These are phyloP conservation scores for Electrona antarctica DNA, from an alignment of 2,113 vertebrate species.

Conservation along the genomic window DNA sequence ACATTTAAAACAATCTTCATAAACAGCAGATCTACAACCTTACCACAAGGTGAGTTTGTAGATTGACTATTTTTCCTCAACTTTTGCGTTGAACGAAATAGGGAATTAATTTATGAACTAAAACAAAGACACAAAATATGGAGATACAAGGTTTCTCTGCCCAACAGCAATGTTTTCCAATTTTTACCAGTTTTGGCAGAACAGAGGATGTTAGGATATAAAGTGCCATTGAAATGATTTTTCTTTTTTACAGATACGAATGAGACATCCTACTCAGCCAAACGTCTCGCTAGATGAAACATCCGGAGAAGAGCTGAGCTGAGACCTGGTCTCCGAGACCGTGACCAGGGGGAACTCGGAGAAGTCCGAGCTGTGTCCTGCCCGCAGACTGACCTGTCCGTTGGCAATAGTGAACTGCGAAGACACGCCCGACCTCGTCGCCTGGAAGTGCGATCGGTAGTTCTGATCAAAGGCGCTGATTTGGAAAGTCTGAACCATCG, in stretches of 20 bases:
- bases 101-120: too few relatives aligned
- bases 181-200: conserved; percentile 79
- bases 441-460: conserved; percentile 93
- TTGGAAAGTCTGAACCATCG: conserved; percentile 94
- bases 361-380: conserved; percentile 92
- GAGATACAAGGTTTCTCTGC: too few relatives aligned
- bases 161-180: too few relatives aligned
- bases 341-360: conserved; percentile 95
- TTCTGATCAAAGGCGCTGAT: conserved; percentile 96
- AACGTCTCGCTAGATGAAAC: conserved; percentile 95
- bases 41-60: too few relatives aligned
- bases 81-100: too few relatives aligned
- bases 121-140: too few relatives aligned
- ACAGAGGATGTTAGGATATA: conserved; percentile 86
- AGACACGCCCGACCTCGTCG: conserved; percentile 87
- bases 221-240: conserved; percentile 86
- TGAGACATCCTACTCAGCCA: conserved; percentile 79
- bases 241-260: conserved; percentile 34
- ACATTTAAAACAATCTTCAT: too few relatives aligned
- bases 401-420: conserved; percentile 95
- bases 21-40: too few relatives aligned
- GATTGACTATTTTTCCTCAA: too few relatives aligned
- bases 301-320: conserved; percentile 94
- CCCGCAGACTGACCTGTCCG: conserved; percentile 93
- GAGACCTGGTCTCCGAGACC: conserved; percentile 94